Conservation (phyloP, 1,140 invertebrate genomes). For the Caerostris darwini region DNA sequence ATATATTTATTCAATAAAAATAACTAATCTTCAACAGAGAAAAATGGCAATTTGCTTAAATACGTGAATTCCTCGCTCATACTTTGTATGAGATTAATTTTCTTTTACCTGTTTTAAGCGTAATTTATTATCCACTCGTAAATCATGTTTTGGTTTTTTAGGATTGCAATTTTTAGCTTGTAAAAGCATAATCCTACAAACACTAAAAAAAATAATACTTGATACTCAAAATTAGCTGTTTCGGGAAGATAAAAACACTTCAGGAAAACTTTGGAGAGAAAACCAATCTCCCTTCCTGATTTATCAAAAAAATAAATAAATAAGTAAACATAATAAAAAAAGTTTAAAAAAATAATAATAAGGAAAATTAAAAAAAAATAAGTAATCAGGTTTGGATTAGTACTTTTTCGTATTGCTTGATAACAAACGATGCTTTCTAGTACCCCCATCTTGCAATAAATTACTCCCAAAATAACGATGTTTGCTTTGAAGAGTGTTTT, state of each 20-base stretch:
- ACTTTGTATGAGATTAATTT: too few relatives aligned
- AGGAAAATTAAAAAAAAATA: neutral
- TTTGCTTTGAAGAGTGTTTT: neutral
- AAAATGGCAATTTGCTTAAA: too few relatives aligned
- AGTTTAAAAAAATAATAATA: too few relatives aligned
- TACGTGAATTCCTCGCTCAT: too few relatives aligned
- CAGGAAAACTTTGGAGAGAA: neutral
- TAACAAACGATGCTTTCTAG: neutral
- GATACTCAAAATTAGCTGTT: neutral
- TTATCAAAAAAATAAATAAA: neutral
- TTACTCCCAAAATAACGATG: slow-evolving; percentile 21
- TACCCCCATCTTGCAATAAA: neutral
- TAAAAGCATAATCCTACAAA: too few relatives aligned
- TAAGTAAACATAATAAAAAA: too few relatives aligned
- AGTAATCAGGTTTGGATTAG: slow-evolving; percentile 20
- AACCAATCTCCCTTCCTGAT: neutral
- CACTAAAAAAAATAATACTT: neutral
- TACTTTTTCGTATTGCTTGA: neutral
- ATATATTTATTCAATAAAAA: too few relatives aligned
- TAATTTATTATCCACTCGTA: neutral
- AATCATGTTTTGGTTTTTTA: neutral
- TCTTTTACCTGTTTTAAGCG: too few relatives aligned
- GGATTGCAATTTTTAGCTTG: too few relatives aligned
- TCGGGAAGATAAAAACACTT: neutral
- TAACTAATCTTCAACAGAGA: too few relatives aligned